These are phyloP conservation scores for Platyscapa corneri DNA, from an alignment of 1,140 invertebrate genomes.

Conservation along the genomic window DNA sequence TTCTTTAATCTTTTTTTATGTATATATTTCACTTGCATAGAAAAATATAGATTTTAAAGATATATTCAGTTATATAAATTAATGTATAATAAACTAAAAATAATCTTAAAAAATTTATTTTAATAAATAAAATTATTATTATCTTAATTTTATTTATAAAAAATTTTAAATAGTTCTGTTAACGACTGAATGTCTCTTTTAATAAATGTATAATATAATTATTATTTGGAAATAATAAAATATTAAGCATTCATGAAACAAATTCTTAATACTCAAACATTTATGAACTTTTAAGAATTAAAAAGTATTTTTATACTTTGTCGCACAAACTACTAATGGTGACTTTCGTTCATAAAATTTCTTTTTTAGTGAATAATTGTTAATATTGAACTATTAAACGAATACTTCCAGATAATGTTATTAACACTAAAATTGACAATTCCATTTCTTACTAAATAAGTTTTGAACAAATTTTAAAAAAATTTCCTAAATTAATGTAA, in stretches of 20 bases:
- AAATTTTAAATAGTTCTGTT: not conserved
- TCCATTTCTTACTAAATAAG: not conserved
- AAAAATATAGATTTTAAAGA: conserved; percentile 20
- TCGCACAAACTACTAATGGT: conserved; percentile 1
- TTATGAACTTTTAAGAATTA: conserved; percentile 10
- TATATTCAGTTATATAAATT: not conserved
- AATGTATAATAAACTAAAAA: no score
- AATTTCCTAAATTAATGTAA: not conserved
- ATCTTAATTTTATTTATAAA: not conserved
- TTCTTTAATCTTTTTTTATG: conserved; percentile 30
- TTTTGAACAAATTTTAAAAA: not conserved
- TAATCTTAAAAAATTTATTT: no score
- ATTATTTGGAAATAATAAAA: conserved; percentile 22
- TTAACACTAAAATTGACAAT: not conserved
- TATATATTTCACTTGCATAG: no score
- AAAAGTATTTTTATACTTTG: conserved; percentile 10
- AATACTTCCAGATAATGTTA: conserved; percentile 25
- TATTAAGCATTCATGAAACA: conserved; percentile 11
- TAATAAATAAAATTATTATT: not conserved
- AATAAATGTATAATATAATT: conserved; percentile 5
- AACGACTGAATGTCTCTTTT: conserved; percentile 9
- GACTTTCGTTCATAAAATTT: conserved; percentile 15
- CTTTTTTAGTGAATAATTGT: conserved; percentile 30
- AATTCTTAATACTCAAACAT: not conserved
- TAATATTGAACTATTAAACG: conserved; percentile 40